phyloP scores from a whole-genome alignment of 2,113 vertebrate genomes.

The Hippocampus guttulatus region DNA sequence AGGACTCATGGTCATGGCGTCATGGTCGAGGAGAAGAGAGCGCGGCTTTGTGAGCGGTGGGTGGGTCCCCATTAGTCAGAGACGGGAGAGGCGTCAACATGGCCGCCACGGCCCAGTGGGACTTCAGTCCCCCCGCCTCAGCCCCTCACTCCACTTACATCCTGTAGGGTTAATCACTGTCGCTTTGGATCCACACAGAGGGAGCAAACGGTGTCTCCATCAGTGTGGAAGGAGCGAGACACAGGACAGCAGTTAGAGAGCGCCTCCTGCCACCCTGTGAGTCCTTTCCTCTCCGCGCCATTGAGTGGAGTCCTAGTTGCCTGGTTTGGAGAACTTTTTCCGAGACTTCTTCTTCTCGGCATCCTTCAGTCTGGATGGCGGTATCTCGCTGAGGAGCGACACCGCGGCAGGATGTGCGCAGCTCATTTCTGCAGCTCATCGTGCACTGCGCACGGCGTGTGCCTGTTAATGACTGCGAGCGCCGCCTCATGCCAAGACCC shows the following conservation, averaged over 20 bases:
- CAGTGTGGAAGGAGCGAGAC: conserved; percentile 66
- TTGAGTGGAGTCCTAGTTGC: background rate
- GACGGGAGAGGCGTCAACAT: conserved; percentile 62
- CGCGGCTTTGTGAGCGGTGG: conserved; percentile 62
- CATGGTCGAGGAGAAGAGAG: conserved; percentile 56
- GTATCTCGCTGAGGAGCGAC: conserved; percentile 19
- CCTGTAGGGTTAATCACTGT: conserved; percentile 62
- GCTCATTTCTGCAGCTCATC: conserved; percentile 45
- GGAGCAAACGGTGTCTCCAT: conserved; percentile 56
- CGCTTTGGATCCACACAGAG: conserved; percentile 59
- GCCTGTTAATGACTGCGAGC: conserved; percentile 69
- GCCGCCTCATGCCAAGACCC: conserved; percentile 76
- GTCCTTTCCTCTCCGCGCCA: conserved; percentile 48
- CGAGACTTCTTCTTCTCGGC: conserved; percentile 17
- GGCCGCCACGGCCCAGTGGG: conserved; percentile 44
- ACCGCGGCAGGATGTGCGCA: conserved; percentile 28
- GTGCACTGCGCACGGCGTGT: conserved; percentile 34
- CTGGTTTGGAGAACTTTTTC: conserved; percentile 21
- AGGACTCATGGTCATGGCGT: conserved; percentile 60
- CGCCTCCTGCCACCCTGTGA: conserved; percentile 33
- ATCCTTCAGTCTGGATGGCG: conserved; percentile 19
- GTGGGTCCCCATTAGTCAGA: conserved; percentile 69
- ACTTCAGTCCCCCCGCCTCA: conserved; percentile 37
- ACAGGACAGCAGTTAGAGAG: conserved; percentile 37
- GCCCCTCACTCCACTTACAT: conserved; percentile 22